Percentiles rank a stretch among this genome's conserved stretches.
Conservation (phyloP, 2,888 invertebrate genomes). For the Microctonus hyperodae region DNA sequence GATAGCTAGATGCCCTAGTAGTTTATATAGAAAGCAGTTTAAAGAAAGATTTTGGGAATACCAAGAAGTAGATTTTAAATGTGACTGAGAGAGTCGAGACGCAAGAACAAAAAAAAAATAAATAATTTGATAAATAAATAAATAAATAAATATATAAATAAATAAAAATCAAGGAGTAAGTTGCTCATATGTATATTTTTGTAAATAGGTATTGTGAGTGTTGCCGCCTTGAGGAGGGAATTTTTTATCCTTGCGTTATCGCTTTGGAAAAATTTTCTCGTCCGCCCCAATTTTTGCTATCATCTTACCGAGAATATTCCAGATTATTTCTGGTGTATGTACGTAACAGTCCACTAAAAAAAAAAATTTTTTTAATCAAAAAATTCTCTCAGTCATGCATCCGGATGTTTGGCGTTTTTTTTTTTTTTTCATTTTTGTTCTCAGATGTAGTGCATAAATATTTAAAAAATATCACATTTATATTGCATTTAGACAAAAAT, state of each 20-base stretch:
- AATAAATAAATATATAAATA: slow-evolving; percentile 32
- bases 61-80: slow-evolving; percentile 42
- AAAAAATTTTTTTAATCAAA: not conserved
- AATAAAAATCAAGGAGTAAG: slow-evolving; percentile 49
- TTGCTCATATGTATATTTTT: slow-evolving; percentile 64
- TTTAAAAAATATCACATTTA: not conserved
- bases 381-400: slow-evolving; percentile 11
- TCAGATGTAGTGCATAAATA: not conserved
- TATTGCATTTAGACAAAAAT: not conserved
- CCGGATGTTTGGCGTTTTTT: not conserved
- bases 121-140: not conserved
- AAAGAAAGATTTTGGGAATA: slow-evolving; percentile 35
- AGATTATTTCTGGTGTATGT: slow-evolving; percentile 17
- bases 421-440: slow-evolving; percentile 14
- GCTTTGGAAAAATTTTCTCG: slow-evolving; percentile 40
- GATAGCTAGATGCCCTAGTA: slow-evolving; percentile 53
- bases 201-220: slow-evolving; percentile 61
- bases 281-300: slow-evolving; percentile 59
- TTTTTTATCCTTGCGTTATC: slow-evolving; percentile 33
- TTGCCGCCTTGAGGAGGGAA: slow-evolving; percentile 58
- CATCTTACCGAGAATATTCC: slow-evolving; percentile 52
- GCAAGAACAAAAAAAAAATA: slow-evolving; percentile 30
- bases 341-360: slow-evolving; percentile 2
- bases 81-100: slow-evolving; percentile 39
- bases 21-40: slow-evolving; percentile 44